A percentile compares a stretch with the other conserved stretches of the same genome.
phyloP scores from a whole-genome alignment of 2,888 invertebrate genomes.

The Poecilus cupreus region DNA sequence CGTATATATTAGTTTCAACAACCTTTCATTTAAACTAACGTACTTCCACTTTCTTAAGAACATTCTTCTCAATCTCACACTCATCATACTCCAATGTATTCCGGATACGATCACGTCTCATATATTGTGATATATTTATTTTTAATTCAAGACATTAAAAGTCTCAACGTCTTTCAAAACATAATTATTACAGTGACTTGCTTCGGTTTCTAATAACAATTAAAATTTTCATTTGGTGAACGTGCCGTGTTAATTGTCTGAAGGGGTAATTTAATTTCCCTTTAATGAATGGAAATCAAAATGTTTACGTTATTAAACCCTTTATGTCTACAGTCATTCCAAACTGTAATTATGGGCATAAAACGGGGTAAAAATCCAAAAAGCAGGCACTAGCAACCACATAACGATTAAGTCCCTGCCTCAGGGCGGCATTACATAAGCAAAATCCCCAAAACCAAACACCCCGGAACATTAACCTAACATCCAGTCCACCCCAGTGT shows the following conservation, averaged over 20 bases:
- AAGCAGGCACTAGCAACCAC: background rate
- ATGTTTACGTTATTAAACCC: background rate
- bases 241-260: background rate
- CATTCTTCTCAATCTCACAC: no score
- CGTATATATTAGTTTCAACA: no score
- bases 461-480: background rate
- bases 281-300: background rate
- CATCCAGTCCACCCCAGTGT: constrained; percentile 15
- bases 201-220: background rate
- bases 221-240: background rate
- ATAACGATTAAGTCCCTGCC: background rate
- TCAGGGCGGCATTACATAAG: constrained; percentile 21
- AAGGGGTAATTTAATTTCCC: background rate
- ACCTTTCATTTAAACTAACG: no score
- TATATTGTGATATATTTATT: no score
- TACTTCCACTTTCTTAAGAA: no score
- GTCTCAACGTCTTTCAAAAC: no score
- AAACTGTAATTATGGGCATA: background rate
- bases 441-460: constrained; percentile 30
- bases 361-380: background rate
- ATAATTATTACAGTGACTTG: background rate
- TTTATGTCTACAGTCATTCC: background rate
- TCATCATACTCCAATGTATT: no score
- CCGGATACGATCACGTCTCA: no score
- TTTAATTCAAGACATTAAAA: no score